Percentiles rank a stretch among this genome's conserved stretches.
These are phyloP conservation scores for Leptopilina myrica DNA, from an alignment of 2,888 invertebrate genomes.

Conservation along the genomic window DNA sequence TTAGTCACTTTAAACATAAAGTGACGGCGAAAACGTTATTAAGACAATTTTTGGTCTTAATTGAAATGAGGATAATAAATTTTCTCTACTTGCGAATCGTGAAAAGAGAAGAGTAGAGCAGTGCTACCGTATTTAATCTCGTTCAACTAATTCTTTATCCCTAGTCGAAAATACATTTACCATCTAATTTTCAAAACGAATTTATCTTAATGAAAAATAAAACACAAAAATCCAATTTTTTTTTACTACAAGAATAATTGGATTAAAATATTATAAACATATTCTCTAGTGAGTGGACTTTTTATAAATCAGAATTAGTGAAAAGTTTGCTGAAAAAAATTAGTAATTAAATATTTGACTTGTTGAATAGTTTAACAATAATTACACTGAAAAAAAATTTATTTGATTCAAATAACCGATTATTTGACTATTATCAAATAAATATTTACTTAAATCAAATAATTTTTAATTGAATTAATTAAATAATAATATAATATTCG, in stretches of 20 bases:
- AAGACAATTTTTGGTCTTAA: constrained; percentile 33
- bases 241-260: not conserved
- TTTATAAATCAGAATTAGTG: too few species aligned
- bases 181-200: not conserved
- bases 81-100: not conserved
- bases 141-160: constrained; percentile 3
- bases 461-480: too few species aligned
- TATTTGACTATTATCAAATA: too few species aligned
- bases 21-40: constrained; percentile 8
- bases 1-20: not conserved
- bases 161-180: not conserved
- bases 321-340: too few species aligned
- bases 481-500: too few species aligned
- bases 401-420: too few species aligned
- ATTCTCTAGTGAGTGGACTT: too few species aligned
- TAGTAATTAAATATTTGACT: too few species aligned
- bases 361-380: too few species aligned
- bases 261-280: too few species aligned
- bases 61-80: constrained; percentile 26
- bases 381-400: too few species aligned
- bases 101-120: not conserved
- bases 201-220: not conserved
- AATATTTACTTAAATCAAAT: too few species aligned
- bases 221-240: not conserved
- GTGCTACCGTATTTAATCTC: not conserved